Evolutionary conservation across 2,888 invertebrate species (phyloP).

Genomic region (Deroplatys truncata): DNA sequence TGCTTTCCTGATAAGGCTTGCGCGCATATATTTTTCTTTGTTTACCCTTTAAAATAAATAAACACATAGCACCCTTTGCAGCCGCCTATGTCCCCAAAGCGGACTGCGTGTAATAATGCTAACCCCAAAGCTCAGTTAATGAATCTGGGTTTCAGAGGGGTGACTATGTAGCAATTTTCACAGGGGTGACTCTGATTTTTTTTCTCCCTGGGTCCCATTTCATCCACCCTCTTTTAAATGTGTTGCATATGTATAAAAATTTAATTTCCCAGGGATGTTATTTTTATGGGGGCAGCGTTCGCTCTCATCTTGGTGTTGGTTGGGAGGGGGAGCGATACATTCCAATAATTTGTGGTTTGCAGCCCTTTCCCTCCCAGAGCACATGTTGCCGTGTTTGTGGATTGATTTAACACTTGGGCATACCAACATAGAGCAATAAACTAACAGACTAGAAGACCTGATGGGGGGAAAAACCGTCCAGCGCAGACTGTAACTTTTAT

Average conservation of each 20-base stretch:
- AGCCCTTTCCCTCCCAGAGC: background rate
- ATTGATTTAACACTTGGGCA: background rate
- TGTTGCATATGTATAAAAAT: background rate
- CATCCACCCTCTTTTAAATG: background rate
- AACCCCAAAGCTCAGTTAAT: background rate
- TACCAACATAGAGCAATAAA: background rate
- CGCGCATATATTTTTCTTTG: background rate
- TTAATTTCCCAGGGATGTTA: background rate
- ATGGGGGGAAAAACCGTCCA: background rate
- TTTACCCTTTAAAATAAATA: background rate
- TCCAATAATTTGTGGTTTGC: background rate
- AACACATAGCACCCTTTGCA: background rate
- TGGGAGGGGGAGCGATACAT: background rate
- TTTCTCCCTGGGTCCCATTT: background rate
- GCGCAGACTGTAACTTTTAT: background rate
- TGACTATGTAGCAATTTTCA: background rate
- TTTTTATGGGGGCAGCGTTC: background rate
- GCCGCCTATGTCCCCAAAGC: background rate
- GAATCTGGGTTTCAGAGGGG: background rate
- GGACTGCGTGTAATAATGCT: background rate
- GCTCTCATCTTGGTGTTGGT: background rate
- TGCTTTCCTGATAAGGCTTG: background rate
- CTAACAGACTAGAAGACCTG: background rate
- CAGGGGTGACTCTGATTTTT: background rate
- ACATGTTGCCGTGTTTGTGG: background rate